Conservation (phyloP, 2,888 invertebrate species). For the Ommatoiulus sabulosus region DNA sequence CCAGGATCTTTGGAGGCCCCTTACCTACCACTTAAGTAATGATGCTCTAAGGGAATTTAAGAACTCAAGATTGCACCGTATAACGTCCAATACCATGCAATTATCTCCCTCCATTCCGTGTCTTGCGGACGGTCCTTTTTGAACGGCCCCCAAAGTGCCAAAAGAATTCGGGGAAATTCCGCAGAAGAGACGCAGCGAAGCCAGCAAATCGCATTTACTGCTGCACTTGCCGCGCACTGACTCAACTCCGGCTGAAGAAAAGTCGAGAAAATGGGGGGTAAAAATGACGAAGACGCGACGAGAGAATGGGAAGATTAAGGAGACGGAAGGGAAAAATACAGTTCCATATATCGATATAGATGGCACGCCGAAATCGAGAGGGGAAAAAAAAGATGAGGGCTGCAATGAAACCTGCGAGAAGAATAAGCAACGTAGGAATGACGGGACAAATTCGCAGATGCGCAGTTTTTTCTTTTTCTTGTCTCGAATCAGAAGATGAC, state of each 20-base stretch:
- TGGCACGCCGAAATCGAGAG: background rate
- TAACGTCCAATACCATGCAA: too few relatives aligned
- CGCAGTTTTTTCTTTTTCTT: too few relatives aligned
- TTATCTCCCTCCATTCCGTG: too few relatives aligned
- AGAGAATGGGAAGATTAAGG: background rate
- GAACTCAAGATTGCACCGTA: too few relatives aligned
- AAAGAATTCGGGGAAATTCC: background rate
- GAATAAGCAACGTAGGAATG: too few relatives aligned
- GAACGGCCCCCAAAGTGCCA: background rate
- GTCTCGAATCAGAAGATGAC: background rate
- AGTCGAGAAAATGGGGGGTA: background rate
- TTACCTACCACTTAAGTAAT: too few relatives aligned
- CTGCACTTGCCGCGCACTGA: background rate
- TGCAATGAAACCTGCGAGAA: background rate
- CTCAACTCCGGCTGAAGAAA: background rate
- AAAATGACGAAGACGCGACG: background rate
- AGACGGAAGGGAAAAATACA: background rate
- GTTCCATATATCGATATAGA: background rate
- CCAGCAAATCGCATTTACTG: background rate
- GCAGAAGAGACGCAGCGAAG: background rate
- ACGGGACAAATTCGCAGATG: too few relatives aligned
- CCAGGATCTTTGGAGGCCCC: too few relatives aligned
- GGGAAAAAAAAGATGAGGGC: background rate
- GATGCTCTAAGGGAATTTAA: too few relatives aligned
- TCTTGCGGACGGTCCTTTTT: too few relatives aligned